Conservation (phyloP, 2,888 invertebrate species). For the Diploptera punctata region DNA sequence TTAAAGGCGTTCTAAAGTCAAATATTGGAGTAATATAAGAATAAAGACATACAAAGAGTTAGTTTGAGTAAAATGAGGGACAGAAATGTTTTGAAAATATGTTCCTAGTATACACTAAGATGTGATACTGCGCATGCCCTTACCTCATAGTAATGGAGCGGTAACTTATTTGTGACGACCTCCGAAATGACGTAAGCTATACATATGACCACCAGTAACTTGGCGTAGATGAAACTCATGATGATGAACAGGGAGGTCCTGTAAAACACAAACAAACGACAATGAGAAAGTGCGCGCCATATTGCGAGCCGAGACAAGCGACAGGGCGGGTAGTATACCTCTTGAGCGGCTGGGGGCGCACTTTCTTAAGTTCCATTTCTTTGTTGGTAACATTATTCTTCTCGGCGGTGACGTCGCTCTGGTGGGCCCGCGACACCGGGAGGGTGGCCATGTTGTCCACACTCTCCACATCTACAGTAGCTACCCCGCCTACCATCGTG, state of each 20-base stretch:
- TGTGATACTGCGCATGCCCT: too few species aligned
- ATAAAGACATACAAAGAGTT: too few species aligned
- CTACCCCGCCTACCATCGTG: slow-evolving; percentile 60
- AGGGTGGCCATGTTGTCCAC: slow-evolving; percentile 87
- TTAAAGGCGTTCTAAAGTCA: too few species aligned
- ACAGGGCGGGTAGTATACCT: slow-evolving; percentile 74
- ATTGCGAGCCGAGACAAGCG: too few species aligned
- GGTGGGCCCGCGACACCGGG: slow-evolving; percentile 77
- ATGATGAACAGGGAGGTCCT: slow-evolving; percentile 95
- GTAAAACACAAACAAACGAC: slow-evolving; percentile 55
- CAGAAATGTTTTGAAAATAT: too few species aligned
- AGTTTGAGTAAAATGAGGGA: too few species aligned
- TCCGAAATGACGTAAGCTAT: slow-evolving; percentile 94
- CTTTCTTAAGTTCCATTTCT: slow-evolving; percentile 87
- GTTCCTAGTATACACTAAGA: too few species aligned
- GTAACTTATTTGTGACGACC: slow-evolving; percentile 90
- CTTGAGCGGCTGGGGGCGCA: slow-evolving; percentile 83
- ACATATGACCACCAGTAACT: slow-evolving; percentile 91
- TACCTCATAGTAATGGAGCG: slow-evolving; percentile 88
- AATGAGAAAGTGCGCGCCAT: too few species aligned
- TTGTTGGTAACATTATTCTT: slow-evolving; percentile 84
- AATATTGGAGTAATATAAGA: too few species aligned
- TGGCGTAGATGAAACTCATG: slow-evolving; percentile 95
- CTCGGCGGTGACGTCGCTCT: slow-evolving; percentile 67
- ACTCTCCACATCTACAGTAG: slow-evolving; percentile 84